Conservation (phyloP, 2,888 invertebrate genomes). For the Acanthococcus lagerstroemiae region DNA sequence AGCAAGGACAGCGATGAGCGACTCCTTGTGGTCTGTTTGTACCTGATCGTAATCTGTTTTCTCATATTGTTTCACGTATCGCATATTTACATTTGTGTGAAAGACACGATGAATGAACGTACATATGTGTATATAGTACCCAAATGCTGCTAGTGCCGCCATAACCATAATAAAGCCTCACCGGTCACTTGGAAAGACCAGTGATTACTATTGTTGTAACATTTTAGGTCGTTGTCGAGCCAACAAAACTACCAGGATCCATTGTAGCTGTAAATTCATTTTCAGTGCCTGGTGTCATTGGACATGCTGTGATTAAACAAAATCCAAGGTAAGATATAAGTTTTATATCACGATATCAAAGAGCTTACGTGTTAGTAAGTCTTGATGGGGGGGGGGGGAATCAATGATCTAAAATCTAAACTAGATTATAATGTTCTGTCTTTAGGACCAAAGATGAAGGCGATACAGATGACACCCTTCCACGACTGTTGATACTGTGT, state of each 20-base stretch:
- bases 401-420: neutral
- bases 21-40: neutral
- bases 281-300: conserved; percentile 24
- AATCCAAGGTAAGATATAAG: conserved; percentile 26
- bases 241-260: conserved; percentile 43
- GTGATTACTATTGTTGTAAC: neutral
- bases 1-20: neutral
- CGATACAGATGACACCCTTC: conserved; percentile 24
- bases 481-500: conserved; percentile 37
- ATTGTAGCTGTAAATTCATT: conserved; percentile 43
- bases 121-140: too few species aligned
- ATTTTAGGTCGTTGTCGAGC: conserved; percentile 37
- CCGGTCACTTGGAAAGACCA: too few species aligned
- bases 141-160: too few species aligned
- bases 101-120: too few species aligned
- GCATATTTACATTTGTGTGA: too few species aligned
- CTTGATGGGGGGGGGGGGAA: too few species aligned
- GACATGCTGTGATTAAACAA: conserved; percentile 33
- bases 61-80: too few species aligned
- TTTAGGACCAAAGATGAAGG: neutral
- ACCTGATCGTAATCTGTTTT: too few species aligned
- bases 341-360: too few species aligned
- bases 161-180: too few species aligned
- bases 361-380: too few species aligned
- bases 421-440: too few species aligned